Evolutionary conservation across 2,888 invertebrate species (phyloP).

Genomic region (Cosmorhoe ocellata): DNA sequence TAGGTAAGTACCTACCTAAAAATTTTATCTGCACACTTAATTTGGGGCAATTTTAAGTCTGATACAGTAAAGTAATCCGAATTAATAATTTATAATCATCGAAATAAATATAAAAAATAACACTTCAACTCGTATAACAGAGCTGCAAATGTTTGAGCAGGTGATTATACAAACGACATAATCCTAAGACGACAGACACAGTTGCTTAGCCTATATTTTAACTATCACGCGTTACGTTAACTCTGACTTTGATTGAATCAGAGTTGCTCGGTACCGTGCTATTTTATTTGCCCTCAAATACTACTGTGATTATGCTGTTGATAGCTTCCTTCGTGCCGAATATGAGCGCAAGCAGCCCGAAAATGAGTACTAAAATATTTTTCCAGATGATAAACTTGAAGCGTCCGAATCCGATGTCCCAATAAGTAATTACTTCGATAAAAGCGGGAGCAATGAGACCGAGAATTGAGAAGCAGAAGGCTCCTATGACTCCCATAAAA

Average conservation of each 20-base stretch:
- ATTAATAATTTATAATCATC: too few relatives aligned
- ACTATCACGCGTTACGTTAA: slow-evolving; percentile 38
- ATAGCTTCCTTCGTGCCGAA: slow-evolving; percentile 85
- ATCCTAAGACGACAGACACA: slow-evolving; percentile 12
- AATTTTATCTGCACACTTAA: neutral
- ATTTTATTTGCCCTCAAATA: slow-evolving; percentile 39
- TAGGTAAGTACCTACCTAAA: too few relatives aligned
- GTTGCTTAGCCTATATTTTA: slow-evolving; percentile 10
- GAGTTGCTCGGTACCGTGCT: slow-evolving; percentile 14
- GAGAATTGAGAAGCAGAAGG: slow-evolving; percentile 95
- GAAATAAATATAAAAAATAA: neutral
- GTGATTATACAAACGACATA: slow-evolving; percentile 19
- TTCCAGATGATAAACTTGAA: slow-evolving; percentile 90
- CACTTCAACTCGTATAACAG: slow-evolving; percentile 3
- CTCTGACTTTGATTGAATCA: slow-evolving; percentile 30
- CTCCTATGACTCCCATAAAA: slow-evolving; percentile 95
- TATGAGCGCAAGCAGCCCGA: slow-evolving; percentile 90
- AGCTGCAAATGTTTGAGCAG: slow-evolving; percentile 13
- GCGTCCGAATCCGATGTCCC: slow-evolving; percentile 91
- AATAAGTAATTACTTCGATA: slow-evolving; percentile 92
- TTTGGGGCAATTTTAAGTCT: neutral
- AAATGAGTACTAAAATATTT: slow-evolving; percentile 87
- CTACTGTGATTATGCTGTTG: slow-evolving; percentile 46
- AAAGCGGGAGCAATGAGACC: slow-evolving; percentile 93
- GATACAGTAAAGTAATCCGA: neutral